Base-by-base conservation (phyloP, 2,113 vertebrate genomes). In the Dipodomys ordii region DNA sequence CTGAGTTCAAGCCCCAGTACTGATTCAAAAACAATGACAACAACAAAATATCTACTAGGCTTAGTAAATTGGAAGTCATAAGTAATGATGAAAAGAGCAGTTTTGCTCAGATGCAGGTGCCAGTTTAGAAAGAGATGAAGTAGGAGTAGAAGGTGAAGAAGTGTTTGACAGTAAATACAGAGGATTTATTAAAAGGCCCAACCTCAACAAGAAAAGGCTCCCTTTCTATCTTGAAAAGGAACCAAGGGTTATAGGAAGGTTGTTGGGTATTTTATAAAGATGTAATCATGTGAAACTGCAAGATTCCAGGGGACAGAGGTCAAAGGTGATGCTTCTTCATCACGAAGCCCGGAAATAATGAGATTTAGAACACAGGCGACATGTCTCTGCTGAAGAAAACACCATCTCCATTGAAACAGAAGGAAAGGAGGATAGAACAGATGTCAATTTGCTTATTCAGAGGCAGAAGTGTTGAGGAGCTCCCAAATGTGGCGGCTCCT, bases 391-490 rank as follows among this genome's bases (percentile, higher is more conserved):
- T 44, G 73, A 84, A 96, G 91, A 93, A 92, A 93, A 93, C 73
- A 91, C 87, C 25, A 67, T 57, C 69, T 83, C 83, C 53, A 91
- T 30, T 95, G 67, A 92, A 89, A 67, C 76, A 94, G 76, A 92
- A 95, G 72, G 72, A 87, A 95, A 83, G 87, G 72, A 90, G 69
- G 90, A 79, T 49, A 78, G 79, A 79, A 85, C 88, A 90, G 90
- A 88, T 92, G 65, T 83, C 78, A 74, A 39, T 96, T 83, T 90
- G 78, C 83, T 96, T 92, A 95, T 90, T 95, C 62, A 80, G 49
- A 76, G 44, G 35, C 74, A 65, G 76, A 92, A 82, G 44, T 77
- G 73, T 62, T 20, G 77, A 90, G 87, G 53, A 91, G 49, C 20
- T 94, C 80, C 85, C 74, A 96, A 87, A 92, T 71, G 82, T 60